phyloP scores from a whole-genome alignment of 2,113 vertebrate species.

The Anhinga rufa region DNA sequence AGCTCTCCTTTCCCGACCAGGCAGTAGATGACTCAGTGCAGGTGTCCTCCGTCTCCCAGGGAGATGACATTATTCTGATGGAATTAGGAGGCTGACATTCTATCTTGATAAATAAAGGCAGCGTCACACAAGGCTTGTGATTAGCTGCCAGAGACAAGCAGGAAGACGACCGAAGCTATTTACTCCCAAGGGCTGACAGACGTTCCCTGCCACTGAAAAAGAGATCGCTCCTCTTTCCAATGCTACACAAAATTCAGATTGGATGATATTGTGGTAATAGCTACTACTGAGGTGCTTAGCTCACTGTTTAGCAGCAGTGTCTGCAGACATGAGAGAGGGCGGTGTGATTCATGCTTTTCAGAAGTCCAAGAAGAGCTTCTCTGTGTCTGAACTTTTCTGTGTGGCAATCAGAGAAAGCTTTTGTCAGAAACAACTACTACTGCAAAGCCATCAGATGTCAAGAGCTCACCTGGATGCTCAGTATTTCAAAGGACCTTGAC shows the following conservation, averaged over 20 bases:
- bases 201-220: neutral
- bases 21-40: slow-evolving; percentile 3
- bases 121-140: neutral
- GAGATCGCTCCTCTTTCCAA: neutral
- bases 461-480: neutral
- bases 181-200: neutral
- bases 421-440: neutral
- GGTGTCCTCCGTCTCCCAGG: neutral
- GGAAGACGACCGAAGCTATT: neutral
- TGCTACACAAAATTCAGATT: neutral
- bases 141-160: neutral
- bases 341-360: neutral
- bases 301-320: neutral
- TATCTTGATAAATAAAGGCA: neutral
- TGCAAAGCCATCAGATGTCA: neutral
- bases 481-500: neutral
- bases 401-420: neutral
- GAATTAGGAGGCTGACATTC: slow-evolving; percentile 16
- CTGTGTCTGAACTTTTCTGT: neutral
- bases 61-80: neutral
- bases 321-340: neutral
- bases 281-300: neutral
- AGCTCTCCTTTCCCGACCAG: neutral
- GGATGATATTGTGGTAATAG: neutral
- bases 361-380: neutral